phyloP scores from a whole-genome alignment of 2,888 invertebrate species.

The Chymomyza caudatula region DNA sequence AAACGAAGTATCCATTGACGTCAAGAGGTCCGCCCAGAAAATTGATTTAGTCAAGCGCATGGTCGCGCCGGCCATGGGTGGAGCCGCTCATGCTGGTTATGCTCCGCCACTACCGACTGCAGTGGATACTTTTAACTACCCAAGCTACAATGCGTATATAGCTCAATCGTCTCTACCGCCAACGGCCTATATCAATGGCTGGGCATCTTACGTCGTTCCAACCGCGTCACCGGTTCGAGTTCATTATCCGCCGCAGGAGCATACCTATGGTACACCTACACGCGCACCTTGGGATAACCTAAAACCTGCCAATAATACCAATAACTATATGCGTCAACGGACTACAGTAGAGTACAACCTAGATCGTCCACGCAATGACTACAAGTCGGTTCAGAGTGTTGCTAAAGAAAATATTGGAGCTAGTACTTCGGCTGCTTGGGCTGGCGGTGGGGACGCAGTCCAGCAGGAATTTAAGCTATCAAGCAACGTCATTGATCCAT shows the following conservation, averaged over 20 bases:
- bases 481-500: not conserved
- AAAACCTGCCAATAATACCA: not conserved
- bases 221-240: slow-evolving; percentile 6
- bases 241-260: not conserved
- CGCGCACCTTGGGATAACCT: not conserved
- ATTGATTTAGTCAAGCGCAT: slow-evolving; percentile 58
- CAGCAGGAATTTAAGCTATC: not conserved
- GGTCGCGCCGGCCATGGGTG: slow-evolving; percentile 77
- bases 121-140: slow-evolving; percentile 36
- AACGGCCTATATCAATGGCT: slow-evolving; percentile 61
- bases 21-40: slow-evolving; percentile 73
- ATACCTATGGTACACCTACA: not conserved
- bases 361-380: slow-evolving; percentile 36
- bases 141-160: slow-evolving; percentile 57
- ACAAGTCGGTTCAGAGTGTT: slow-evolving; percentile 38
- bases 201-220: slow-evolving; percentile 64
- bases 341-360: slow-evolving; percentile 12
- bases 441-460: slow-evolving; percentile 40
- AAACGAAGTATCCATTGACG: slow-evolving; percentile 67
- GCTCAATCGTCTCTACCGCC: slow-evolving; percentile 53
- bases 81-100: slow-evolving; percentile 66
- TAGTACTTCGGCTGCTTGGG: slow-evolving; percentile 43
- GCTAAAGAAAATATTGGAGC: slow-evolving; percentile 37
- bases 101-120: slow-evolving; percentile 57
- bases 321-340: not conserved